Evolutionary conservation across 2,797 vertebrate genomes (phyloP), one percentile per base, ranked within the genome.

Genomic region (Sitta carolinensis): DNA sequence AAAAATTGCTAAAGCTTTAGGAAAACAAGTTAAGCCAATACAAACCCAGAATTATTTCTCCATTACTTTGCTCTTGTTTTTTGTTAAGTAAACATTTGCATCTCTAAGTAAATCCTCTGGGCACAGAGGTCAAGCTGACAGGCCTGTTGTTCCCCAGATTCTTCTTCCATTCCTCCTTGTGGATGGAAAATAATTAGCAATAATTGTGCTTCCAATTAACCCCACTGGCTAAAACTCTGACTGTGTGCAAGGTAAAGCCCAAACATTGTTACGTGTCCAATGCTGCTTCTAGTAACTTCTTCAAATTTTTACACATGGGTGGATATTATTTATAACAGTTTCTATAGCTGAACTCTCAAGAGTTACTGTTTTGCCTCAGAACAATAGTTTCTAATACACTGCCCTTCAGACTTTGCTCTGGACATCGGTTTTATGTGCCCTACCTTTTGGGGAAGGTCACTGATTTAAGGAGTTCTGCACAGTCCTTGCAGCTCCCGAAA

Each of bases 171-270:
- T 14, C 29, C 17, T 45, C 45, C 34, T 48, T 18, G 27, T 48
- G 54, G 8, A 29, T 48, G 14, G 61, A 43, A 61, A 67, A 26
- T 18, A 48, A 84, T 73, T 61, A 73, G 27, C 34, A 55, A 5
- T 73, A 38, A 32, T 29, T 32, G 7, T 66, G 7, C 47, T 26
- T 42, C 42, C 0, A 1, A 27, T 55, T 48, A 67, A 43, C 32
- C 5, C n/a, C 0, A 0, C 13, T 32, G 58, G 30, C 47, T 48
- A 2, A 47, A 19, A 36, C 38, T 20, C 34, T 54, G 61, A 23
- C 11, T 17, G 32, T 3, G 2, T 8, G 15, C 19, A 32, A 48
- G 27, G 40, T 26, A 13, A 48, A 54, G 7, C 66, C 40, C 26
- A 21, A 72, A 51, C 8, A 5, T 59, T 47, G 38, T 87, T 80